phyloP scores from a whole-genome alignment of 2,888 invertebrate species.

The Phrixothrix hirtus region DNA sequence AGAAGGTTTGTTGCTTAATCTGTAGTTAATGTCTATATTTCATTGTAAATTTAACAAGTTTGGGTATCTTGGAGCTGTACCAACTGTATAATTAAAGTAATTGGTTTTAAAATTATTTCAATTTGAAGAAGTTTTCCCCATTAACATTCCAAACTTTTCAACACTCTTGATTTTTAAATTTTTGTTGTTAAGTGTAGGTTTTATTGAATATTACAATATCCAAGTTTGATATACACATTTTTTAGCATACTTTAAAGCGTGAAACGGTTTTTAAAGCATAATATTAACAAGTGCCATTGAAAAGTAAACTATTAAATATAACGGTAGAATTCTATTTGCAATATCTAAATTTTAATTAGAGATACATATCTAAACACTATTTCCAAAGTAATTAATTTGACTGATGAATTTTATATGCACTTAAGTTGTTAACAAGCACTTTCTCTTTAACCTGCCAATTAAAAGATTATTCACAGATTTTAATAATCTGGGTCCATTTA shows the following conservation, averaged over 20 bases:
- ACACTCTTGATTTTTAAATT: too few relatives aligned
- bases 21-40: constrained; percentile 4
- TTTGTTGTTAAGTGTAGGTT: too few relatives aligned
- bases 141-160: neutral
- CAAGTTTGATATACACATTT: too few relatives aligned
- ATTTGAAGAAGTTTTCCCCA: neutral
- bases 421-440: neutral
- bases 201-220: too few relatives aligned
- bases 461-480: neutral
- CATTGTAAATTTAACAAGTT: constrained; percentile 6
- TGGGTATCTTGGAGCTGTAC: neutral
- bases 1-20: constrained; percentile 8
- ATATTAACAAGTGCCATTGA: too few relatives aligned
- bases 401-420: neutral
- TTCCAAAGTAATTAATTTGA: neutral
- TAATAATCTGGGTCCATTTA: too few relatives aligned
- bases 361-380: neutral
- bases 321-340: too few relatives aligned
- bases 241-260: too few relatives aligned
- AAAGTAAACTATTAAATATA: too few relatives aligned
- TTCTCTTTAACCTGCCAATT: neutral
- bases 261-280: too few relatives aligned
- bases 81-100: neutral
- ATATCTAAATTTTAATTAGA: neutral
- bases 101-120: neutral